phyloP scores from a whole-genome alignment of 2,888 invertebrate species.

The Margaritifera margaritifera region DNA sequence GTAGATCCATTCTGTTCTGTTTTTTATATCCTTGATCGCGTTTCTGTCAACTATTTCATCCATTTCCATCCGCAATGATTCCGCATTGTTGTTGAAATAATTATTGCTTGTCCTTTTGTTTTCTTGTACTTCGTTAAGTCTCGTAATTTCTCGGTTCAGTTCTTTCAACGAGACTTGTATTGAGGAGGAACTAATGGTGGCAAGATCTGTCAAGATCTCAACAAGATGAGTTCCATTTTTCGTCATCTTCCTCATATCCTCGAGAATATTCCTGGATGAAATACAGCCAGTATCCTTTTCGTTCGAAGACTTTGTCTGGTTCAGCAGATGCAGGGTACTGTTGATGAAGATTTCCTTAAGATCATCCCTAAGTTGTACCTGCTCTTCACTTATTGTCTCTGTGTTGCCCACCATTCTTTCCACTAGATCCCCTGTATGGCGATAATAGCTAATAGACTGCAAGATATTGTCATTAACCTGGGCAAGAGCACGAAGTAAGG shows the following conservation, averaged over 20 bases:
- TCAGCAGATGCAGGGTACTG: conserved; percentile 28
- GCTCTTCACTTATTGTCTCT: conserved; percentile 49
- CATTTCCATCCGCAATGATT: conserved; percentile 26
- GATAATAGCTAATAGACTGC: conserved; percentile 53
- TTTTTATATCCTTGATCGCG: conserved; percentile 39
- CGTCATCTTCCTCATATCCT: conserved; percentile 32
- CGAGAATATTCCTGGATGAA: conserved; percentile 23
- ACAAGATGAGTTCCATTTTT: conserved; percentile 40
- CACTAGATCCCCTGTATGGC: conserved; percentile 48
- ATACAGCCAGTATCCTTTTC: conserved; percentile 16
- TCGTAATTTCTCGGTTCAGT: conserved; percentile 47
- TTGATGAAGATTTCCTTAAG: conserved; percentile 35
- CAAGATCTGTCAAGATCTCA: conserved; percentile 54
- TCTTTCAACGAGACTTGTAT: conserved; percentile 38
- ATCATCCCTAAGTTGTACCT: conserved; percentile 46
- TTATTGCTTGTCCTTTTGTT: conserved; percentile 2
- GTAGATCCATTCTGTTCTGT: conserved; percentile 51
- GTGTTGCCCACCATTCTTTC: conserved; percentile 56
- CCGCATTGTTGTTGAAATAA: conserved; percentile 6
- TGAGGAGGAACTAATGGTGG: conserved; percentile 50
- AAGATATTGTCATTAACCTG: conserved; percentile 54
- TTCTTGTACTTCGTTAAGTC: conserved; percentile 37
- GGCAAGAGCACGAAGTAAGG: conserved; percentile 41
- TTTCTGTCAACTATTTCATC: conserved; percentile 24
- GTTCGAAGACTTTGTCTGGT: conserved; percentile 12